phyloP scores from a whole-genome alignment of 2,113 vertebrate genomes.

The Neolamprologus hecqui region DNA sequence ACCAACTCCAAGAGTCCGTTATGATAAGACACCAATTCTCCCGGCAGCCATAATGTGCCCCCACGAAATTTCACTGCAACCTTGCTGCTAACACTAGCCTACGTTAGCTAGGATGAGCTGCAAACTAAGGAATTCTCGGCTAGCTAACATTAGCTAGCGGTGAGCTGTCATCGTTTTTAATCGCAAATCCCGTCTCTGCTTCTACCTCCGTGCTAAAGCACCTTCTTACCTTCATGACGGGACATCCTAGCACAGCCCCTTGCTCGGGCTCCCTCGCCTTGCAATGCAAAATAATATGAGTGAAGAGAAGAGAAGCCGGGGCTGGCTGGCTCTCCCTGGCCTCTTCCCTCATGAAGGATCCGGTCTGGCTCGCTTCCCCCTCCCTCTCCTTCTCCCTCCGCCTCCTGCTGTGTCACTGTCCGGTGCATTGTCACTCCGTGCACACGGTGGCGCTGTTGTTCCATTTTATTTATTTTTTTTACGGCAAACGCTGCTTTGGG shows the following conservation, averaged over 20 bases:
- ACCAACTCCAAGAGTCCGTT: background rate
- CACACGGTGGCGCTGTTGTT: conserved; percentile 36
- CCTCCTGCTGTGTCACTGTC: conserved; percentile 65
- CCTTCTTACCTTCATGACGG: conserved; percentile 78
- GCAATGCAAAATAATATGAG: conserved; percentile 31
- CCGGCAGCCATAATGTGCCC: conserved; percentile 13
- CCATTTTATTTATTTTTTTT: background rate
- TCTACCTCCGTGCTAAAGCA: background rate
- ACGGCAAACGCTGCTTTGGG: background rate
- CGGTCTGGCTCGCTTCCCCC: conserved; percentile 58
- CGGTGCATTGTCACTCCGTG: background rate
- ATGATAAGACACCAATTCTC: background rate
- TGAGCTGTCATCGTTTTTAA: conserved; percentile 16
- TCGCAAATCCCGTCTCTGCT: background rate
- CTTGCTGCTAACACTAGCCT: conserved; percentile 19
- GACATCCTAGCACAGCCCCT: conserved; percentile 74
- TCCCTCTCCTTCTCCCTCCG: conserved; percentile 14
- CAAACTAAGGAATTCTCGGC: conserved; percentile 43
- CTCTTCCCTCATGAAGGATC: conserved; percentile 74
- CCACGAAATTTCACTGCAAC: conserved; percentile 26
- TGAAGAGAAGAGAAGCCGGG: conserved; percentile 69
- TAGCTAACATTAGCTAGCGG: conserved; percentile 42
- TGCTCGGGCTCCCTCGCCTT: conserved; percentile 47
- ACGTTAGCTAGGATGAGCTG: conserved; percentile 28
- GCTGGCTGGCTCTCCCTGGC: conserved; percentile 69